These are phyloP conservation scores for Phymastichus coffea DNA, from an alignment of 1,140 invertebrate genomes.

Conservation along the genomic window DNA sequence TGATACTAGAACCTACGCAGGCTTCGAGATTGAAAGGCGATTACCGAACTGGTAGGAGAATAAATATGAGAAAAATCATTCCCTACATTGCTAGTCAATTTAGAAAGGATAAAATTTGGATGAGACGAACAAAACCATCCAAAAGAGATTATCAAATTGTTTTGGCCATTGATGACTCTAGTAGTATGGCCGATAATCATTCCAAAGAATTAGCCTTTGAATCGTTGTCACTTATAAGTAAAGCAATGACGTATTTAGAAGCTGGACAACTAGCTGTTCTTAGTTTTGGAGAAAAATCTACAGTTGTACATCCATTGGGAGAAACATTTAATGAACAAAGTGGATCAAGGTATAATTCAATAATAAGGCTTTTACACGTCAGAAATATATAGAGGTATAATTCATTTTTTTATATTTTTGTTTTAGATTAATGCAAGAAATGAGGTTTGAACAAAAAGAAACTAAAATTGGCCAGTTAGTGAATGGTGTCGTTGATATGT, in stretches of 20 bases:
- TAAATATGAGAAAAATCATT: constrained; percentile 98
- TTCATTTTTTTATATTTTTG: constrained; percentile 20
- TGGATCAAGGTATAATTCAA: constrained; percentile 64
- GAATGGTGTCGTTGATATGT: constrained; percentile 72
- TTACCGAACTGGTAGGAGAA: constrained; percentile 92
- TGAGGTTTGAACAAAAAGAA: constrained; percentile 79
- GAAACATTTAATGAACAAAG: constrained; percentile 82
- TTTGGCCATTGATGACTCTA: constrained; percentile 96
- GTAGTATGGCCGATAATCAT: constrained; percentile 87
- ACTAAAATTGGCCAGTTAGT: constrained; percentile 80
- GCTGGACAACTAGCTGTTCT: constrained; percentile 88
- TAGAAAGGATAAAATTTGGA: constrained; percentile 98
- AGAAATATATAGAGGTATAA: background rate
- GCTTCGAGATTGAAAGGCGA: constrained; percentile 90
- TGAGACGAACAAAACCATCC: constrained; percentile 91
- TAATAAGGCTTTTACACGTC: background rate
- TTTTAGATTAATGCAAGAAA: constrained; percentile 67
- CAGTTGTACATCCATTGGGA: constrained; percentile 81
- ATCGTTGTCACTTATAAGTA: constrained; percentile 87
- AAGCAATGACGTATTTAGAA: constrained; percentile 89
- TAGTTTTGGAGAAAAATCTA: constrained; percentile 87
- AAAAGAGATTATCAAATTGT: constrained; percentile 96
- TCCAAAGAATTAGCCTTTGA: constrained; percentile 93
- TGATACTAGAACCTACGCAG: constrained; percentile 94
- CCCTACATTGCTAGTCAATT: constrained; percentile 99